Evolutionary conservation across 2,113 vertebrate species (phyloP).

Genomic region (Podarcis raffonei): DNA sequence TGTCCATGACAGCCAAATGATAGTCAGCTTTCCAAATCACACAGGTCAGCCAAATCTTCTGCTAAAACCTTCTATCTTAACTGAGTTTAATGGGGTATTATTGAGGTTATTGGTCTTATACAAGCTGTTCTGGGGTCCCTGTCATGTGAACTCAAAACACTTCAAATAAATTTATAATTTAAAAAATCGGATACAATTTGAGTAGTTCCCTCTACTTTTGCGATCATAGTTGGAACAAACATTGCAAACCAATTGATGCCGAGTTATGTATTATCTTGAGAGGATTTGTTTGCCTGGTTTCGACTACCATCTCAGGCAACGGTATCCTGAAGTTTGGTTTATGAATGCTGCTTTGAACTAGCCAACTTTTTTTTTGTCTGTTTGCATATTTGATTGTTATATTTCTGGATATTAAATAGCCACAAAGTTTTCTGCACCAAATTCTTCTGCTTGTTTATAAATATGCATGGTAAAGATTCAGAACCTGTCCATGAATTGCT

Average conservation of each 20-base stretch:
- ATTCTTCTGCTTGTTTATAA: conserved; percentile 47
- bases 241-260: too few species aligned
- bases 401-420: conserved; percentile 26
- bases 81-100: too few species aligned
- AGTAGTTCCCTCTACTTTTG: background rate
- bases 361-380: background rate
- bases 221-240: background rate
- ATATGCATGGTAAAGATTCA: conserved; percentile 3
- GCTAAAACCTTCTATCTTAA: too few species aligned
- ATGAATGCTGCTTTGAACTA: background rate
- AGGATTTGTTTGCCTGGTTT: background rate
- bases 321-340: conserved; percentile 34
- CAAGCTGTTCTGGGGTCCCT: too few species aligned
- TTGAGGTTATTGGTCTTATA: too few species aligned
- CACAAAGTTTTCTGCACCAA: background rate
- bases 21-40: too few species aligned
- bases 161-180: background rate
- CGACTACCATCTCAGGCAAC: background rate
- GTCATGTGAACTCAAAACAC: too few species aligned
- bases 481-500: background rate
- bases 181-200: background rate
- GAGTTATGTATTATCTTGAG: background rate
- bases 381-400: conserved; percentile 25
- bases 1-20: too few species aligned
- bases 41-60: too few species aligned